phyloP scores from a whole-genome alignment of 2,888 invertebrate species.

The Cryptus armator region DNA sequence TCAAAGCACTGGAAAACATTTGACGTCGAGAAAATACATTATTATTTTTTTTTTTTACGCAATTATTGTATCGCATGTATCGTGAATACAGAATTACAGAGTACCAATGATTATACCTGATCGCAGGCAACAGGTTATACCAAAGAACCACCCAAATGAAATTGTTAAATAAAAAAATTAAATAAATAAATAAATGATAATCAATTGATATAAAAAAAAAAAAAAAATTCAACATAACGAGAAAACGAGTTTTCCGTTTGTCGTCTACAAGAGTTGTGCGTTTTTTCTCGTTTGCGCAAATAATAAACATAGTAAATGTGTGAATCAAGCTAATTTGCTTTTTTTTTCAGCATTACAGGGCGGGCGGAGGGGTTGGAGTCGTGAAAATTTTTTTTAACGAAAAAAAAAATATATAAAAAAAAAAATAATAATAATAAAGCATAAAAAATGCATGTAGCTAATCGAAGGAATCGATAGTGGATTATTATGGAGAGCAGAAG shows the following conservation, averaged over 20 bases:
- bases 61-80: neutral
- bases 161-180: neutral
- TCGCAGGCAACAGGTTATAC: slow-evolving; percentile 25
- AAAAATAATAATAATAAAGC: neutral
- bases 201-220: slow-evolving; percentile 2
- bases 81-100: slow-evolving; percentile 4
- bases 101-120: slow-evolving; percentile 23
- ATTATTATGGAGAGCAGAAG: slow-evolving; percentile 8
- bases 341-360: slow-evolving; percentile 23
- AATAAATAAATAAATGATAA: neutral
- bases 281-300: slow-evolving; percentile 29
- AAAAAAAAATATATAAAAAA: neutral
- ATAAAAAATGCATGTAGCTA: slow-evolving; percentile 8
- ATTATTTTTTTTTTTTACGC: neutral
- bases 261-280: neutral
- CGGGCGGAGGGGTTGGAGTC: slow-evolving; percentile 27
- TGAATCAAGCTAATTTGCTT: slow-evolving; percentile 13
- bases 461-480: slow-evolving; percentile 34
- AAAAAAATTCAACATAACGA: slow-evolving; percentile 9
- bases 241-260: slow-evolving; percentile 9
- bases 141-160: slow-evolving; percentile 45
- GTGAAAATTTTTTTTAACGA: neutral
- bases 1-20: slow-evolving; percentile 28
- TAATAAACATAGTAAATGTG: slow-evolving; percentile 1
- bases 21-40: slow-evolving; percentile 8